Percentiles rank a stretch among this genome's conserved stretches.
phyloP scores from a whole-genome alignment of 2,797 vertebrate genomes.

The Columba guinea region DNA sequence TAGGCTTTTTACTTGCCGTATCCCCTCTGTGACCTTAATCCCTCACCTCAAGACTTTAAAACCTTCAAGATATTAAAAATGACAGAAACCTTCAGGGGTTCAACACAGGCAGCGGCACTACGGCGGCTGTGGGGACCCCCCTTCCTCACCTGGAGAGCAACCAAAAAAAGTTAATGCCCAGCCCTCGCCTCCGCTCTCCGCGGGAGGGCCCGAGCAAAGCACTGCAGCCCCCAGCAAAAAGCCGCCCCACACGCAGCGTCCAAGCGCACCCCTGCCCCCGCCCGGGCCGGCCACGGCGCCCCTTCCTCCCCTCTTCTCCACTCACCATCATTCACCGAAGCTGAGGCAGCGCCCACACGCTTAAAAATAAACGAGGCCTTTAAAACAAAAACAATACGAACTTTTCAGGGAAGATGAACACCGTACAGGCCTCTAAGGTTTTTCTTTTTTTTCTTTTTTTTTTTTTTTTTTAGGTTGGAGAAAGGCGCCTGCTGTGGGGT shows the following conservation, averaged over 20 bases:
- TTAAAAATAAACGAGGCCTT: background rate
- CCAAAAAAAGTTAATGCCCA: fast-evolving
- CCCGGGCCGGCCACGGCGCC: fast-evolving
- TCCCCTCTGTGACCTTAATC: fast-evolving
- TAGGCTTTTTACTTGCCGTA: fast-evolving
- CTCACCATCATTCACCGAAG: constrained; percentile 22
- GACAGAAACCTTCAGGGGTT: fast-evolving
- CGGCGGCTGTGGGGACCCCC: fast-evolving
- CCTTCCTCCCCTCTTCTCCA: background rate
- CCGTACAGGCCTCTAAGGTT: fast-evolving
- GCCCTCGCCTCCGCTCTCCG: fast-evolving
- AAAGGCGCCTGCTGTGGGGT: fast-evolving
- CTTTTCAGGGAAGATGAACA: background rate
- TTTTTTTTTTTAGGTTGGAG: fast-evolving
- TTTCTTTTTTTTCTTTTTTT: too few relatives aligned
- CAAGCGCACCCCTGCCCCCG: fast-evolving
- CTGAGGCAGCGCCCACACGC: background rate
- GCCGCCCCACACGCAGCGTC: fast-evolving
- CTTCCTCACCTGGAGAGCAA: fast-evolving
- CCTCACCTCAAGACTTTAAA: background rate
- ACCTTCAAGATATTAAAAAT: fast-evolving
- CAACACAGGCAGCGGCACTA: background rate
- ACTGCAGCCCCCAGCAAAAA: fast-evolving
- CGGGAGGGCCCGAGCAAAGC: fast-evolving
- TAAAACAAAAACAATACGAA: background rate